phyloP scores from a whole-genome alignment of 2,113 vertebrate genomes.

The Forbesichthys papilliferus region DNA sequence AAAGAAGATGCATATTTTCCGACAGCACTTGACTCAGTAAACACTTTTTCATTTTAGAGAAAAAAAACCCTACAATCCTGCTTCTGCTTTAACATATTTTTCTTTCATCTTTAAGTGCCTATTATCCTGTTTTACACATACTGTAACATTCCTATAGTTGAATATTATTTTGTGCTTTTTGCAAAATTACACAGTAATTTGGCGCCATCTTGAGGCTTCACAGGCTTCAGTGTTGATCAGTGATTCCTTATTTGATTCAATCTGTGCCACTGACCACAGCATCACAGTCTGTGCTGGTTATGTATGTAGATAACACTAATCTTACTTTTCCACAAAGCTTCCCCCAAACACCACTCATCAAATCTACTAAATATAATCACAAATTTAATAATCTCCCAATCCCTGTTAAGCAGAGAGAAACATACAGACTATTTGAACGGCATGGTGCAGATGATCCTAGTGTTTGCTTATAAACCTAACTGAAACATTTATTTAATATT shows the following conservation, averaged over 20 bases:
- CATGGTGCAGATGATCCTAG: slow-evolving; percentile 1
- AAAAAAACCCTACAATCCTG: neutral
- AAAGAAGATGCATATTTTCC: neutral
- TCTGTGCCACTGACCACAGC: neutral
- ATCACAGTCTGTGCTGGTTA: neutral
- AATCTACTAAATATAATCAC: neutral
- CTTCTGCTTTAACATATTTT: slow-evolving; percentile 9
- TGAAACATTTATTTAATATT: slow-evolving; percentile 26
- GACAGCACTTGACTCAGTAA: slow-evolving; percentile 2
- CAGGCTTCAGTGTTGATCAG: neutral
- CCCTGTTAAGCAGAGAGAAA: slow-evolving; percentile 3
- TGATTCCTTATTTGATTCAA: too few species aligned
- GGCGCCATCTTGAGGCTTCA: slow-evolving; percentile 41
- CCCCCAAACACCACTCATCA: neutral
- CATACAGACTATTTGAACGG: neutral
- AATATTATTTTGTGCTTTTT: slow-evolving; percentile 9
- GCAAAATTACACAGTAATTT: slow-evolving; percentile 4
- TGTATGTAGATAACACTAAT: neutral
- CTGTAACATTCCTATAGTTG: slow-evolving; percentile 37
- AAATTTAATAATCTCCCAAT: slow-evolving; percentile 9
- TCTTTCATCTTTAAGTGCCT: slow-evolving; percentile 68
- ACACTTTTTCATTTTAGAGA: neutral
- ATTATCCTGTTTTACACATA: slow-evolving; percentile 29
- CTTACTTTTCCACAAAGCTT: slow-evolving; percentile 4
- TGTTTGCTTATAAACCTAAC: slow-evolving; percentile 15